phyloP scores from a whole-genome alignment of 2,888 invertebrate genomes.

The Phortica okadai region DNA sequence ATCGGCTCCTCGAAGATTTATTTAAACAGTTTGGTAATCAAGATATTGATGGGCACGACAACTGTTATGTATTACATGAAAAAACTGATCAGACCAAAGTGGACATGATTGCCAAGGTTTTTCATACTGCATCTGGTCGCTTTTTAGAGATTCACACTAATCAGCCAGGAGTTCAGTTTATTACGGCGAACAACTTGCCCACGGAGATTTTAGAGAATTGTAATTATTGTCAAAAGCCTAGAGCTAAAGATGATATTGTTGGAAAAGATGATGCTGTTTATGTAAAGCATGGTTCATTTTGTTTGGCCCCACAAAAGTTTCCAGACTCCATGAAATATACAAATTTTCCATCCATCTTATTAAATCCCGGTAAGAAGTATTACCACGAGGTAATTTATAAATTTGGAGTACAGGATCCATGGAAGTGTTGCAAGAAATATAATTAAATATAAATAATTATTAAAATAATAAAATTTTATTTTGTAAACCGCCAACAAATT shows the following conservation, averaged over 20 bases:
- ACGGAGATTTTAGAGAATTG: no score
- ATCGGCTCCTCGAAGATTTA: conserved; percentile 82
- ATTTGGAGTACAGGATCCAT: conserved; percentile 56
- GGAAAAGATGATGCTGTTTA: conserved; percentile 86
- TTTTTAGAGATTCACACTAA: conserved; percentile 88
- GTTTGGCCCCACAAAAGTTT: conserved; percentile 93
- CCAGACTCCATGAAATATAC: conserved; percentile 90
- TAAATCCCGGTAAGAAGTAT: conserved; percentile 82
- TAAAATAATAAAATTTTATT: no score
- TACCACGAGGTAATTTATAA: conserved; percentile 57
- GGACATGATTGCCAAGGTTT: conserved; percentile 53
- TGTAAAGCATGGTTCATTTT: conserved; percentile 87
- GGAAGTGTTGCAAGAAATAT: conserved; percentile 52
- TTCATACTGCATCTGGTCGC: conserved; percentile 83
- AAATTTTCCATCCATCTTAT: conserved; percentile 84
- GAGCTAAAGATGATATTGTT: conserved; percentile 76
- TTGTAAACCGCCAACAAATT: no score
- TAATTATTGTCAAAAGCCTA: no score
- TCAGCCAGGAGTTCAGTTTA: conserved; percentile 94
- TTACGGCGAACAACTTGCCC: conserved; percentile 88
- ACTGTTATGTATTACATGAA: conserved; percentile 61
- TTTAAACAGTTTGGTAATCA: conserved; percentile 78
- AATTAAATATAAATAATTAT: no score
- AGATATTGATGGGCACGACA: conserved; percentile 73
- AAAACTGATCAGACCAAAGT: conserved; percentile 33